Conservation (phyloP, 1,140 invertebrate species). For the Myzus persicae region DNA sequence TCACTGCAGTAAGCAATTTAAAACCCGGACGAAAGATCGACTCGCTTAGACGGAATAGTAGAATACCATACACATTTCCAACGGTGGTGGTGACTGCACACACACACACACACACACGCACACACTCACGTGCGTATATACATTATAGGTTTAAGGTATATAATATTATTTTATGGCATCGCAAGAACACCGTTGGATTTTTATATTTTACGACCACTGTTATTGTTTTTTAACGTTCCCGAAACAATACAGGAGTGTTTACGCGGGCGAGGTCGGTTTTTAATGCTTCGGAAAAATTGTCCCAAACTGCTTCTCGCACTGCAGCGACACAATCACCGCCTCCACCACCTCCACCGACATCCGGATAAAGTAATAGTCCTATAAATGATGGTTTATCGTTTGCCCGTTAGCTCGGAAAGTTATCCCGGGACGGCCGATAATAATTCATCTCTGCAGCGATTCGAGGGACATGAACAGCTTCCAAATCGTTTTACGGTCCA, state of each 20-base stretch:
- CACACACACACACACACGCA: background rate
- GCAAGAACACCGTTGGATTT: conserved; percentile 24
- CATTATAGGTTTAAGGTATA: background rate
- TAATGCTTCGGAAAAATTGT: conserved; percentile 56
- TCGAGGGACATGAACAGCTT: background rate
- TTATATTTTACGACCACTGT: conserved; percentile 45
- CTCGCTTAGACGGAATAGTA: background rate
- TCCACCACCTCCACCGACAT: background rate
- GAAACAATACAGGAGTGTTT: conserved; percentile 51
- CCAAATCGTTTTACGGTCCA: background rate
- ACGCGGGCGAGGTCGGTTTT: conserved; percentile 48
- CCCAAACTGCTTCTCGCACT: conserved; percentile 34
- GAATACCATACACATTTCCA: background rate
- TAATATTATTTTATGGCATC: conserved; percentile 24
- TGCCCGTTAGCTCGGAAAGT: conserved; percentile 44
- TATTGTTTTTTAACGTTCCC: conserved; percentile 58
- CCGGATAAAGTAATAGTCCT: conserved; percentile 22
- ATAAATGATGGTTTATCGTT: conserved; percentile 52
- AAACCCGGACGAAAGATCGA: background rate
- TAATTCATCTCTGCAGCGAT: conserved; percentile 23
- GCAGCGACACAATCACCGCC: background rate
- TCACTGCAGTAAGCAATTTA: background rate
- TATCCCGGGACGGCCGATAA: background rate
- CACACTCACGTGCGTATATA: background rate
- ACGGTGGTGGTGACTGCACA: background rate